phyloP scores from a whole-genome alignment of 2,797 vertebrate genomes.

The Manis pentadactyla region DNA sequence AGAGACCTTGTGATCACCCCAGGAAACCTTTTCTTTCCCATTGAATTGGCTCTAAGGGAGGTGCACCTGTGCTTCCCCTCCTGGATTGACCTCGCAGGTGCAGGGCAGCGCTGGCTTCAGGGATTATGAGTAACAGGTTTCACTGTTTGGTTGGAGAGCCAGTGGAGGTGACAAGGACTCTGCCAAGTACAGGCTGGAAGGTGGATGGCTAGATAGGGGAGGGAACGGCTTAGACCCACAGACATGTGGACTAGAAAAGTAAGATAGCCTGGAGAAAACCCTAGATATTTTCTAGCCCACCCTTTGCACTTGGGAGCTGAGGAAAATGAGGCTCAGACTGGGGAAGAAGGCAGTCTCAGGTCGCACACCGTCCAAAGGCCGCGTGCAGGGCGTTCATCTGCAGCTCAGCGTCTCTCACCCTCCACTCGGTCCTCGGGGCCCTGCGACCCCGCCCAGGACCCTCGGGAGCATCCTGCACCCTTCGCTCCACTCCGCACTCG shows the following conservation, averaged over 20 bases:
- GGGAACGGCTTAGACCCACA: background rate
- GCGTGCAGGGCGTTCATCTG: rapidly evolving
- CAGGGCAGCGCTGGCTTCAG: background rate
- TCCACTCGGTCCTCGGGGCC: rapidly evolving
- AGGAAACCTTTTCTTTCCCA: background rate
- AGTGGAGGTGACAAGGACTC: background rate
- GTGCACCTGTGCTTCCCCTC: background rate
- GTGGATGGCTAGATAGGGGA: background rate
- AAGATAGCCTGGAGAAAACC: background rate
- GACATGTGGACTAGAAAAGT: background rate
- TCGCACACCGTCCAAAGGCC: background rate
- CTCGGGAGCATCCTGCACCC: rapidly evolving
- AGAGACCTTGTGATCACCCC: background rate
- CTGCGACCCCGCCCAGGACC: background rate
- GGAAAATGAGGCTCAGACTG: background rate
- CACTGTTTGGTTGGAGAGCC: background rate
- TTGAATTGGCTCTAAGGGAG: background rate
- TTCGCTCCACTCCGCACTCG: background rate
- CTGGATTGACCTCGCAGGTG: background rate
- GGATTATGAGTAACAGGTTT: background rate
- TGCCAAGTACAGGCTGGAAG: background rate
- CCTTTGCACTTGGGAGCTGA: background rate
- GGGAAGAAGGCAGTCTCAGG: background rate
- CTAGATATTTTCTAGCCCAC: background rate
- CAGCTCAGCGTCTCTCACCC: rapidly evolving